Conservation (phyloP, 2,113 vertebrate species). For the Numenius arquata region DNA sequence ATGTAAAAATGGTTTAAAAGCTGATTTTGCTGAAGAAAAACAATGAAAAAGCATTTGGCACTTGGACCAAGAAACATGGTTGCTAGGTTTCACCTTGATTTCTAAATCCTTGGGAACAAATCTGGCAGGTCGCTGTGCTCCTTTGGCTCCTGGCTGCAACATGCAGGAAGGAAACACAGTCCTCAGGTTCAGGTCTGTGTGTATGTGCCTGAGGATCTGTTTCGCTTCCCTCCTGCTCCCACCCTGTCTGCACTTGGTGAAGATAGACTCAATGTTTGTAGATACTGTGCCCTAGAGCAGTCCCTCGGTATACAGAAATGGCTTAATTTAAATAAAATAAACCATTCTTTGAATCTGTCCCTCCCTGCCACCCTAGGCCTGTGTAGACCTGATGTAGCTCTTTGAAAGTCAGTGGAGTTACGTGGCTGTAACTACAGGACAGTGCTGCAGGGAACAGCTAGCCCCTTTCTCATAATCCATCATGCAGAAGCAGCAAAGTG, state of each 20-base stretch:
- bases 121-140: background rate
- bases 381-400: background rate
- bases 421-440: background rate
- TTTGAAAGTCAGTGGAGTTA: background rate
- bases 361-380: background rate
- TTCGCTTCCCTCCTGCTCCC: background rate
- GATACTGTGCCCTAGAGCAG: background rate
- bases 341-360: background rate
- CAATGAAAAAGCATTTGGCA: background rate
- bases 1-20: background rate
- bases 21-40: background rate
- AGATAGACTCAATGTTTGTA: background rate
- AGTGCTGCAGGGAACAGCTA: background rate
- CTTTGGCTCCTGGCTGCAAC: background rate
- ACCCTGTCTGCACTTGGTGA: accelerated
- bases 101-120: background rate
- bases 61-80: background rate
- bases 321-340: background rate
- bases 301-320: background rate
- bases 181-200: background rate
- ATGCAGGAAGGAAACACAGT: background rate
- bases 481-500: background rate
- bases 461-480: background rate
- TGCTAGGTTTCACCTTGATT: background rate
- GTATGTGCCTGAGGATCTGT: accelerated